Evolutionary conservation across 2,888 invertebrate species (phyloP).

Genomic region (Pediacus dermestoides): DNA sequence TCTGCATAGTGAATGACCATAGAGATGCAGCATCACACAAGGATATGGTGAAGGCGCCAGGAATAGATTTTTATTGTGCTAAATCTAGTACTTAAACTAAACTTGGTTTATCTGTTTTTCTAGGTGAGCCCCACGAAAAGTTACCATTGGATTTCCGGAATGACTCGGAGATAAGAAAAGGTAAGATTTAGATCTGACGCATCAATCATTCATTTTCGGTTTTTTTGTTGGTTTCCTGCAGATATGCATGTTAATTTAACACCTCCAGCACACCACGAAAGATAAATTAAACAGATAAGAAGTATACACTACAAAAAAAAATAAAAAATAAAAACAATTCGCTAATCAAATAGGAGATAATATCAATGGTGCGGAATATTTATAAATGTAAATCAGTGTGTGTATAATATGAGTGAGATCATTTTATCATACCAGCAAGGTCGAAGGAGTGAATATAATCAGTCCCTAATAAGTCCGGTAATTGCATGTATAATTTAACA

Average conservation of each 20-base stretch:
- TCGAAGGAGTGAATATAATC: constrained; percentile 35
- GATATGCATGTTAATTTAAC: constrained; percentile 33
- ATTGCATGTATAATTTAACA: constrained; percentile 45
- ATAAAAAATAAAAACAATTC: constrained; percentile 34
- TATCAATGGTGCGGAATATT: constrained; percentile 38
- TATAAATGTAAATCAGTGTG: constrained; percentile 38
- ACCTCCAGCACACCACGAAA: constrained; percentile 25
- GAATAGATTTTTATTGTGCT: background rate
- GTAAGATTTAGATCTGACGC: constrained; percentile 30
- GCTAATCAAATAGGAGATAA: constrained; percentile 42
- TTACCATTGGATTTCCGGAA: constrained; percentile 42
- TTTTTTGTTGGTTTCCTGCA: constrained; percentile 21
- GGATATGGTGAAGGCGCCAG: too few relatives aligned
- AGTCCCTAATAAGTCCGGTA: constrained; percentile 42
- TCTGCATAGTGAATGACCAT: too few relatives aligned
- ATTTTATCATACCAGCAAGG: constrained; percentile 34
- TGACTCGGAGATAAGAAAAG: constrained; percentile 43
- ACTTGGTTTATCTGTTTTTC: constrained; percentile 27
- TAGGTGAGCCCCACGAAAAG: constrained; percentile 46
- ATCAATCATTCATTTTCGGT: constrained; percentile 10
- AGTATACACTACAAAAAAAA: constrained; percentile 29
- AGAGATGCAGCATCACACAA: too few relatives aligned
- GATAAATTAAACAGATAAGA: constrained; percentile 40
- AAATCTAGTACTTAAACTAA: too few relatives aligned
- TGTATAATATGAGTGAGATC: constrained; percentile 25